Conservation (phyloP, 1,140 invertebrate genomes). For the Drosophila ambigua region DNA sequence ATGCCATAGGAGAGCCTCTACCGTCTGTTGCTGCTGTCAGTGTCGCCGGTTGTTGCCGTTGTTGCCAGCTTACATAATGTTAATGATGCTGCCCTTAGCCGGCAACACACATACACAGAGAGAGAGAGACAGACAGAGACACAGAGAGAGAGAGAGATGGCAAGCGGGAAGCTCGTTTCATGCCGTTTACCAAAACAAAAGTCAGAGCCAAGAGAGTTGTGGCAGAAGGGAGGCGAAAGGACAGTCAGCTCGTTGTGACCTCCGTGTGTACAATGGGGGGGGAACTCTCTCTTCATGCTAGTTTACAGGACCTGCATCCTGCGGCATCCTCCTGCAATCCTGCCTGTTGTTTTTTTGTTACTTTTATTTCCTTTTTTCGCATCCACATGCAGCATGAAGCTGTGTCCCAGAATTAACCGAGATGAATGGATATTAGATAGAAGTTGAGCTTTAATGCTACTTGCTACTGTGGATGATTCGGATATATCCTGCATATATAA, state of each 20-base stretch:
- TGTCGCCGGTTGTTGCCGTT: slow-evolving; percentile 58
- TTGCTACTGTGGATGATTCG: too few relatives aligned
- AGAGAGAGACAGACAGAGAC: not conserved
- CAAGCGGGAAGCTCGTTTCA: slow-evolving; percentile 59
- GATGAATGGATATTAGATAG: too few relatives aligned
- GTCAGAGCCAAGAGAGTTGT: slow-evolving; percentile 23
- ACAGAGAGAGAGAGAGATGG: too few relatives aligned
- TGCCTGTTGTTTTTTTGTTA: slow-evolving; percentile 13
- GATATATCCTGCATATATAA: too few relatives aligned
- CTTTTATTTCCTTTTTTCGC: not conserved
- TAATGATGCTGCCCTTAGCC: slow-evolving; percentile 72
- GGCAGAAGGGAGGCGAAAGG: slow-evolving; percentile 7
- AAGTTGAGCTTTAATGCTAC: too few relatives aligned
- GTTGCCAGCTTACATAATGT: slow-evolving; percentile 69
- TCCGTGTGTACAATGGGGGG: slow-evolving; percentile 30
- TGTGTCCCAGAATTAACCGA: too few relatives aligned
- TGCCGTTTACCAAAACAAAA: slow-evolving; percentile 73
- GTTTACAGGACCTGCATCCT: slow-evolving; percentile 40
- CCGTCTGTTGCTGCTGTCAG: slow-evolving; percentile 55
- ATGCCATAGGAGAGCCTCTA: not conserved
- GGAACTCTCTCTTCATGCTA: slow-evolving; percentile 17
- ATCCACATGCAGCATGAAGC: slow-evolving; percentile 1
- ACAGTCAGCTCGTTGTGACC: slow-evolving; percentile 37
- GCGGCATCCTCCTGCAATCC: slow-evolving; percentile 4
- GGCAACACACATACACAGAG: slow-evolving; percentile 10